Evolutionary conservation across 2,797 vertebrate species (phyloP).

Genomic region (Muscicapa comitata): DNA sequence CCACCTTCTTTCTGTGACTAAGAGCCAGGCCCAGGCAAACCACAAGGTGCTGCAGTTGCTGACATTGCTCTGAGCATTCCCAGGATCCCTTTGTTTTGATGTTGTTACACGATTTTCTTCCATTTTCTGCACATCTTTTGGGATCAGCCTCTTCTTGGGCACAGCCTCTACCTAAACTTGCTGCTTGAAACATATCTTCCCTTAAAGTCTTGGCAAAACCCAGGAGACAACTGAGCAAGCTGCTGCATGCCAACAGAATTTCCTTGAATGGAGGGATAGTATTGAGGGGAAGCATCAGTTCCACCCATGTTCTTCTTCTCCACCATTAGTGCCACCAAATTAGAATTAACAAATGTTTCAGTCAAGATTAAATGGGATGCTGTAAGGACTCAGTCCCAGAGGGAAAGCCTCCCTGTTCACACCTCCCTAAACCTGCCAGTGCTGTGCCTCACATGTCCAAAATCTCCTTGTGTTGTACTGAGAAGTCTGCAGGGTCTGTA

Average conservation of each 20-base stretch:
- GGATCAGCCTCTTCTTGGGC: background rate
- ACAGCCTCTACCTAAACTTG: background rate
- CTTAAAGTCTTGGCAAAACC: accelerated
- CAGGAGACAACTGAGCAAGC: background rate
- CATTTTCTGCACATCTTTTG: background rate
- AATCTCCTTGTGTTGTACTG: accelerated
- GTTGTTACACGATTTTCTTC: accelerated
- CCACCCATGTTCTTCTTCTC: accelerated
- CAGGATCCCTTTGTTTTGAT: background rate
- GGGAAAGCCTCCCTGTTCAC: background rate
- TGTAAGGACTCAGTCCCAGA: background rate
- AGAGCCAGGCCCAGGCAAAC: background rate
- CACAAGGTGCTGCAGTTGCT: accelerated
- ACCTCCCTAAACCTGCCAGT: background rate
- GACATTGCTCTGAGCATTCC: background rate
- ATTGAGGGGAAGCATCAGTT: accelerated
- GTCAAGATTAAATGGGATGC: too few relatives aligned
- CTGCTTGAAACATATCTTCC: background rate
- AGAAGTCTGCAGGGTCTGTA: background rate
- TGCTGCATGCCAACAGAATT: background rate
- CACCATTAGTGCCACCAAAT: background rate
- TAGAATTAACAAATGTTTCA: background rate
- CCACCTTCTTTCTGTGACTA: accelerated
- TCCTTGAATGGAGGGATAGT: accelerated
- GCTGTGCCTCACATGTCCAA: background rate